Evolutionary conservation across 2,888 invertebrate species (phyloP), one percentile per base, ranked within the genome.

Genomic region (Stictocephala bisonia): DNA sequence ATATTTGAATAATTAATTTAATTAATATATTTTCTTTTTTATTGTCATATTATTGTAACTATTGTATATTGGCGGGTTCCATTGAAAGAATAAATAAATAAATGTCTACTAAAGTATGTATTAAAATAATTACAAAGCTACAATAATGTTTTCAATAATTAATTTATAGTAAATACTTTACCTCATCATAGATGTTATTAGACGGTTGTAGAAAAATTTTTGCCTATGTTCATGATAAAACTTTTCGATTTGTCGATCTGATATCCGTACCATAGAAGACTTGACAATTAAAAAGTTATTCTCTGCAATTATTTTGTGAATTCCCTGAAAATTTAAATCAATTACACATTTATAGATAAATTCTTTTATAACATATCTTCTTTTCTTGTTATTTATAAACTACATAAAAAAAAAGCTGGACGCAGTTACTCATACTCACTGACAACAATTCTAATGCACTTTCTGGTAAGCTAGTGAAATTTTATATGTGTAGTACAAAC

Each of bases 171-270:
- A 0, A 15, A 27, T 20, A 71, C 1, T 77, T 80, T 84, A 92
- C 93, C 93, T 93, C 73, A 88, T 86, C 93, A 95, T 95, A 81
- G 94, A 94, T 7, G 92, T 92, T 20, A 91, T 86, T 6, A 96
- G 85, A 58, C 95, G 88, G 80, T 93, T 91, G 81, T 89, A 95
- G 84, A 95, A 96, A 84, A 95, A 95, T 83, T 92, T 93, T 7
- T 87, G 86, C 80, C 87, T 87, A 83, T 97, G 97, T 82, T 96
- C 96, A 44, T 85, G 85, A 82, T 97, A 97, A 85, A 97, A 96
- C 53, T 85, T 84, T 80, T 90, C 88, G 0, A 93, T 94, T 76
- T 90, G 85, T 77, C 88, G 83, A 67, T 83, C 82, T 67, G 88
- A 88, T 77, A 96, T 85, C 56, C 83, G 84, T 64, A 90, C 84